Conservation (phyloP, 1,140 invertebrate genomes). For the Bactericera cockerelli region DNA sequence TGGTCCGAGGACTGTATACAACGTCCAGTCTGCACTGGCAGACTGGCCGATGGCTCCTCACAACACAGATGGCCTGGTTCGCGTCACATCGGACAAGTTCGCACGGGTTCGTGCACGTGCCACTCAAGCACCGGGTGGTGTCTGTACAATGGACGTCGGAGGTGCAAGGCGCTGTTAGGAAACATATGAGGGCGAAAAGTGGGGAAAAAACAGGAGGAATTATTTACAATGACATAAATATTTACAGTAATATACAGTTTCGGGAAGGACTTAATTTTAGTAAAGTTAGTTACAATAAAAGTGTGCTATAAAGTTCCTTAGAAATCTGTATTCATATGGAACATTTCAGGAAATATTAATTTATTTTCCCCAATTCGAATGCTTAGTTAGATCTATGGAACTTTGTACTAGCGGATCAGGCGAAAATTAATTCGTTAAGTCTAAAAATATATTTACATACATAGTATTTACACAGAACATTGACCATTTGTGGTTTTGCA, state of each 20-base stretch:
- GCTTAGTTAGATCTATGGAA: no score
- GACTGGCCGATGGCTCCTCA: slow-evolving; percentile 36
- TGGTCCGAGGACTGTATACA: slow-evolving; percentile 27
- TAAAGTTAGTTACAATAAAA: slow-evolving; percentile 6
- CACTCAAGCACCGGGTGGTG: slow-evolving; percentile 42
- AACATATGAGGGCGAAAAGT: neutral
- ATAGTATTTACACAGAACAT: no score
- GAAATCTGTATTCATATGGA: no score
- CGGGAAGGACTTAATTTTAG: neutral
- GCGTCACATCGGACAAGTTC: slow-evolving; percentile 22
- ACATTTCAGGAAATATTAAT: no score
- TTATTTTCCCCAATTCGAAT: no score
- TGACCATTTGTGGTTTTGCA: no score
- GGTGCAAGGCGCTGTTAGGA: slow-evolving; percentile 30
- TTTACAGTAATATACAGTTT: neutral
- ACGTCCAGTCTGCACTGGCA: slow-evolving; percentile 32
- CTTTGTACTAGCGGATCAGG: no score
- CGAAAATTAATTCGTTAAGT: no score
- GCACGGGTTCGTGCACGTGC: slow-evolving; percentile 49
- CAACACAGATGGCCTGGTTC: slow-evolving; percentile 35
- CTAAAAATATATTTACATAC: no score
- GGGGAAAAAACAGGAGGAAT: neutral
- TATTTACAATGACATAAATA: no score
- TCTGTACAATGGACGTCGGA: slow-evolving; percentile 47
- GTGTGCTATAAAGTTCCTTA: no score